Conservation (phyloP, 2,797 vertebrate genomes). For the Pygocentrus nattereri region DNA sequence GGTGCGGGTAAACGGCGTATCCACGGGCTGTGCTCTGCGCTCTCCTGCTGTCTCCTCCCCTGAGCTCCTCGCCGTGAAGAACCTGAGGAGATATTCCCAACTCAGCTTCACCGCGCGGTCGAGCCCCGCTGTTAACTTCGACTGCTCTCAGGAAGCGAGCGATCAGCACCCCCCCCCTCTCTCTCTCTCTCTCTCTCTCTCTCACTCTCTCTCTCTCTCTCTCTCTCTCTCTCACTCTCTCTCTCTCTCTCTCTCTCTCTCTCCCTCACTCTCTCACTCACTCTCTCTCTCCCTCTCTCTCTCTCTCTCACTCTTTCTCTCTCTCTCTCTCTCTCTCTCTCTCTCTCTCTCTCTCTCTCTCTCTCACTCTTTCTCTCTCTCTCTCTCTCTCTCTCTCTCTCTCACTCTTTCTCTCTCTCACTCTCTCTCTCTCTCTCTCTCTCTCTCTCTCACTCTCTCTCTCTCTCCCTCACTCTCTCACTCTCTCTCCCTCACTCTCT, state of each 20-base stretch:
- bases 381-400: neutral
- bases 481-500: neutral
- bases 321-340: too few species aligned
- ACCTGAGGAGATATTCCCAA: constrained; percentile 28
- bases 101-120: neutral
- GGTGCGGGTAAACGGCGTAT: too few species aligned
- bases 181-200: constrained; percentile 29
- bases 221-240: neutral
- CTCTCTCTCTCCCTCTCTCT: too few species aligned
- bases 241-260: too few species aligned
- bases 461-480: constrained; percentile 1
- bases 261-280: too few species aligned
- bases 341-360: constrained; percentile 15
- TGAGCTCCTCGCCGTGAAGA: neutral
- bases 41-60: neutral
- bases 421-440: neutral
- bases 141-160: constrained; percentile 22
- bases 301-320: neutral
- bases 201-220: constrained; percentile 2
- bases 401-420: constrained; percentile 10
- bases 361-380: neutral
- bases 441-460: neutral
- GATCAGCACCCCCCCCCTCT: too few species aligned
- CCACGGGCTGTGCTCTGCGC: neutral
- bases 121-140: constrained; percentile 17